Base-by-base conservation (phyloP, 2,888 invertebrate genomes). In the Mythimna albipuncta region DNA sequence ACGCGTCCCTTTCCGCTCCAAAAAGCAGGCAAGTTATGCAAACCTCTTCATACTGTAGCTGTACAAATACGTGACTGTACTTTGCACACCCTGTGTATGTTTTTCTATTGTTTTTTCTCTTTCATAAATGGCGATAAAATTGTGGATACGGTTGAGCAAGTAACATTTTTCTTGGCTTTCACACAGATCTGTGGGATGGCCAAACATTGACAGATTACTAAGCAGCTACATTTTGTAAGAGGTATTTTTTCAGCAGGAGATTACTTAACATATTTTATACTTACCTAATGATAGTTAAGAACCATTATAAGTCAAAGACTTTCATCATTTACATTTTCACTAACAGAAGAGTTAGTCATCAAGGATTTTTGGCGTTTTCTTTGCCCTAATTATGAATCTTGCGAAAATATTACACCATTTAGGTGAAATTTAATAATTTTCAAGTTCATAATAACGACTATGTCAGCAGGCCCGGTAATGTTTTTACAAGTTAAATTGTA, bases 1-100 rank as follows among this genome's bases (percentile, higher is more conserved):
- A 95, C 88, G 66, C 87, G 93, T 93, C 93, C 94, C 93, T 95
- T 96, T 96, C 92, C 95, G 96, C 96, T 96, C 96, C 93, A 95
- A 95, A 96, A 94, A 95, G 90, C 88, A 79, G 91, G 83, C 88
- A 89, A 78, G 90, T 96, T 95, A 93, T 92, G 95, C 94, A 95
- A 95, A 92, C 91, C 82, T 86, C 86, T 84, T 87, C 73, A 79
- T 82, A 71, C 64, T 69, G 75, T 79, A 79, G 69, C 64, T 72
- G 75, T 79, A 79, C 82, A 73, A 77, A 82, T 67, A 69, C 71
- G 55, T 19, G 44, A 35, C 38, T 58, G 52, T 64, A 75, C 66
- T 67, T 74, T 68, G 54, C 57, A 67, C 81, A 83, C 81, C 71
- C 81, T 75, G 35, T 59, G 52, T 70, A 58, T 61, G n/a, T 64